Conservation (phyloP, 2,888 invertebrate species). For the Anaspis maculata region DNA sequence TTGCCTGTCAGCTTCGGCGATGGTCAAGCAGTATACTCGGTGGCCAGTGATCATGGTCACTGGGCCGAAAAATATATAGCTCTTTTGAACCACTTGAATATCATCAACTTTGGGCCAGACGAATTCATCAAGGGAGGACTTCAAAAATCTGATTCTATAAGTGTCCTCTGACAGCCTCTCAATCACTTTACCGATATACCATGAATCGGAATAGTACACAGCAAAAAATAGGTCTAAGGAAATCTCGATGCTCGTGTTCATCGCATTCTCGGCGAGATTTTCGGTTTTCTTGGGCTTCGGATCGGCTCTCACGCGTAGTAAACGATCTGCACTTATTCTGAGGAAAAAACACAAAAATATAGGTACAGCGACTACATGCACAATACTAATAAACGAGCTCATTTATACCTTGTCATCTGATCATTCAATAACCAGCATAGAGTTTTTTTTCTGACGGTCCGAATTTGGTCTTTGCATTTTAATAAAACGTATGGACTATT, state of each 20-base stretch:
- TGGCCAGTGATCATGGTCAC: too few relatives aligned
- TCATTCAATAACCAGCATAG: background rate
- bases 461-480: too few relatives aligned
- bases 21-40: too few relatives aligned
- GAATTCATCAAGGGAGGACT: background rate
- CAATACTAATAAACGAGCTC: background rate
- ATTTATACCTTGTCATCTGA: background rate
- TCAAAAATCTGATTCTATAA: background rate
- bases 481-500: background rate
- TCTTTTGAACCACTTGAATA: background rate
- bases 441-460: background rate
- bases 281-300: too few relatives aligned
- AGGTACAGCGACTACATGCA: too few relatives aligned
- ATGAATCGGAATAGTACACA: background rate
- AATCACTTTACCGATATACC: background rate
- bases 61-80: background rate
- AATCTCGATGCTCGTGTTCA: background rate
- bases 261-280: too few relatives aligned
- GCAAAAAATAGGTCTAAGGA: background rate
- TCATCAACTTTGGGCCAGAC: background rate
- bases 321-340: background rate
- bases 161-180: background rate
- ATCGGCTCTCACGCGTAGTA: background rate
- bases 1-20: too few relatives aligned
- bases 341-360: too few relatives aligned